These are phyloP conservation scores for Sinosuthora webbiana DNA, from an alignment of 2,113 vertebrate species.

Conservation along the genomic window DNA sequence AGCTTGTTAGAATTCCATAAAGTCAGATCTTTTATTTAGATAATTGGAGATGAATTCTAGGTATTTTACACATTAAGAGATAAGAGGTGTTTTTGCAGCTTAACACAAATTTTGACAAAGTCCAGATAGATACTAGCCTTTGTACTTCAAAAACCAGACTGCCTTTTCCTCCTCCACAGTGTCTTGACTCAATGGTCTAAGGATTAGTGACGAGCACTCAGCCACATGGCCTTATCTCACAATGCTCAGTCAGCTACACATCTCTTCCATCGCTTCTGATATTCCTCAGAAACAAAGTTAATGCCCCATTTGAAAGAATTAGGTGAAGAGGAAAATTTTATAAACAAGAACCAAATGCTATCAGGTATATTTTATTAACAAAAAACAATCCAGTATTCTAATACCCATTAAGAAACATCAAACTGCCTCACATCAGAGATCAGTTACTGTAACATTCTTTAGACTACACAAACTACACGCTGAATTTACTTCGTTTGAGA, in stretches of 20 bases:
- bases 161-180: background rate
- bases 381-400: background rate
- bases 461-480: rapidly evolving
- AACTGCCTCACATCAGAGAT: background rate
- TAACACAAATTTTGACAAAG: background rate
- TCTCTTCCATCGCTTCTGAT: background rate
- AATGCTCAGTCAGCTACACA: background rate
- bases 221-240: background rate
- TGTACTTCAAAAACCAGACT: background rate
- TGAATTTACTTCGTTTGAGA: background rate
- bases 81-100: background rate
- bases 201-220: background rate
- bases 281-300: background rate
- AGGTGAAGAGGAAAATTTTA: background rate
- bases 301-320: background rate
- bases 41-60: background rate
- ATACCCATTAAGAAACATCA: background rate
- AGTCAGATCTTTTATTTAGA: background rate
- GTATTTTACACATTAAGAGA: background rate
- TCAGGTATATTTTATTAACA: background rate
- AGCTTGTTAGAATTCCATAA: background rate
- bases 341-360: background rate
- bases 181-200: background rate
- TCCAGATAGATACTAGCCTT: background rate
- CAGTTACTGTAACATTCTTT: background rate